Evolutionary conservation across 2,888 invertebrate genomes (phyloP), one percentile per base, ranked within the genome.

Genomic region (Dasypogon diadema): DNA sequence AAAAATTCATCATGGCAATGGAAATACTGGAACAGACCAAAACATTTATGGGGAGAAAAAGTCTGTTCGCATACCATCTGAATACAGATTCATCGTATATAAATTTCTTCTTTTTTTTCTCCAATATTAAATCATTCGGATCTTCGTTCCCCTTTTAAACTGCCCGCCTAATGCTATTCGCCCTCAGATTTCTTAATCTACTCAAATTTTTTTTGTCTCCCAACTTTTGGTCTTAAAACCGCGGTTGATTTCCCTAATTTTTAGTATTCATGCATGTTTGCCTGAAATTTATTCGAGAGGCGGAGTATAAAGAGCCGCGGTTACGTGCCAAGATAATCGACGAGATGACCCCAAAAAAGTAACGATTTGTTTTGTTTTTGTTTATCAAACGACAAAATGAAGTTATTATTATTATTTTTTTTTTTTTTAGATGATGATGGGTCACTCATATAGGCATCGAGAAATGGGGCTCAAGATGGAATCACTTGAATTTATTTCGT

Each of bases 121-220:
- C n/a, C 65, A 48, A 24, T 21, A 26, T 34, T 70, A 70, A 70
- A 70, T 70, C 70, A 54, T 70, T 48, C 24, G 22, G 34, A 46
- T 60, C 21, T 65, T 65, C 21, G 16, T 65, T 21, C 18, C 46
- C 22, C 21, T 24, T 37, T 24, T 46, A 42, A 48, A 24, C 21
- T 24, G 65, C 65, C 65, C 46, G 65, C 65, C 65, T 21, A 18
- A 51, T 21, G 65, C 48, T 24, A 21, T 46, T 5, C 24, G 12
- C 48, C n/a, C 48, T 46, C 37, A 54, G 54, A 70, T 70, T 70
- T 70, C 70, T 70, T 70, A 70, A 70, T 70, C 70, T 54, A 54
- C 70, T 18, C 70, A 16, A 21, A 10, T 42, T 8, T 68, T 70
- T 70, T 54, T 34, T 70, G 51, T 54, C 37, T 21, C 54, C 30